Percentiles rank a stretch among this genome's conserved stretches.
These are phyloP conservation scores for Sternotherus odoratus DNA, from an alignment of 2,797 vertebrate species.

Conservation along the genomic window DNA sequence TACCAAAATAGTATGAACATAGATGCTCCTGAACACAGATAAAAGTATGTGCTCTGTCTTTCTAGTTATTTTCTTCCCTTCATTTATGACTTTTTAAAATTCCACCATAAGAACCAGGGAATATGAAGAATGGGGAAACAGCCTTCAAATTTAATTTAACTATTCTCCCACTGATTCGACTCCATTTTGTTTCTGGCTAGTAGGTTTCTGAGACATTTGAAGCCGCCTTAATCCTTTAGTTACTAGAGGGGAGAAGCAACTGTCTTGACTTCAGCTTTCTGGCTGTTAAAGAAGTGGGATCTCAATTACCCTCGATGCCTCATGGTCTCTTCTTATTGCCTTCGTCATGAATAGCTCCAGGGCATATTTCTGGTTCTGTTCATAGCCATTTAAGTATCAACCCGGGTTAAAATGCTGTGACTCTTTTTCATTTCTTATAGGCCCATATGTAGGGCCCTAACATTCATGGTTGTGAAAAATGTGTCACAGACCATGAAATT, in stretches of 20 bases:
- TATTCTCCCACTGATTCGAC: neutral
- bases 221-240: neutral
- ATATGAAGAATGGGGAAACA: neutral
- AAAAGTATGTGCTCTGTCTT: neutral
- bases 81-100: neutral
- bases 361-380: neutral
- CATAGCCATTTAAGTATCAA: neutral
- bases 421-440: neutral
- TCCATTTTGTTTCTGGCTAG: neutral
- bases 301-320: neutral
- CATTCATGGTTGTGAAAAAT: neutral
- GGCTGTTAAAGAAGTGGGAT: neutral
- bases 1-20: accelerated
- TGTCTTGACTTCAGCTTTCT: neutral
- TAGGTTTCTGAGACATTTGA: neutral
- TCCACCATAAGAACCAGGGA: neutral
- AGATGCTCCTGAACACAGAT: accelerated
- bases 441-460: neutral
- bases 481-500: too few species aligned
- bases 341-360: neutral
- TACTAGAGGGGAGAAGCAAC: neutral
- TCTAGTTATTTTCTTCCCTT: neutral
- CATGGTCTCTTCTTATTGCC: neutral
- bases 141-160: neutral
- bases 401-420: accelerated